Percentiles rank a stretch among this genome's conserved stretches.
Evolutionary conservation across 2,797 vertebrate genomes (phyloP).

Genomic region (Dallia pectoralis): DNA sequence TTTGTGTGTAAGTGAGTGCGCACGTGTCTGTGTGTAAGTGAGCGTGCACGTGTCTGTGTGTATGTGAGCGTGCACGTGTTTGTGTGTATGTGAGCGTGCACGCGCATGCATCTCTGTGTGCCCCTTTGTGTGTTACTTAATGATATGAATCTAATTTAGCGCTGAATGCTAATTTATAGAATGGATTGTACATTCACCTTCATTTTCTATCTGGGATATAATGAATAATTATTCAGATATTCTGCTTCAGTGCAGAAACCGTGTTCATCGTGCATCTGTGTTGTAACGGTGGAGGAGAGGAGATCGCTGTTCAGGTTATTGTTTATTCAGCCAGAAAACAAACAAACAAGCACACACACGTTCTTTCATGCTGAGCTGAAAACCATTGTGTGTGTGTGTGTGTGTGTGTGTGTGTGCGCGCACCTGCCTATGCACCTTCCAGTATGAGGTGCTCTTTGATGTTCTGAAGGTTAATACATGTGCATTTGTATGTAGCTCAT

Average conservation of each 20-base stretch:
- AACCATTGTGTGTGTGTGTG: conserved; percentile 7
- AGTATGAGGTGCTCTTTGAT: conserved; percentile 1
- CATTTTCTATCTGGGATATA: not conserved
- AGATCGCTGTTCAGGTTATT: not conserved
- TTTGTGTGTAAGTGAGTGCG: conserved; percentile 57
- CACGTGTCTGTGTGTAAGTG: no score
- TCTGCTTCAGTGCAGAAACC: not conserved
- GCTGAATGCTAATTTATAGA: not conserved
- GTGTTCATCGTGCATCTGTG: not conserved
- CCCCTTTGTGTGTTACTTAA: conserved; percentile 32
- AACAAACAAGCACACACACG: not conserved
- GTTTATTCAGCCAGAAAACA: not conserved
- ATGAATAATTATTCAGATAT: not conserved
- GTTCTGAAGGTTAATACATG: conserved; percentile 4
- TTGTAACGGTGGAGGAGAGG: not conserved
- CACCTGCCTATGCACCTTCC: not conserved
- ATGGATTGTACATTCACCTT: not conserved
- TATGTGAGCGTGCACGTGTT: conserved; percentile 52
- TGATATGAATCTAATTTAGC: conserved; percentile 50
- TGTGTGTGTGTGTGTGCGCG: conserved; percentile 17
- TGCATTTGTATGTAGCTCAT: conserved; percentile 1
- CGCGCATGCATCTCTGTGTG: conserved; percentile 8
- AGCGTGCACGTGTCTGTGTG: no score
- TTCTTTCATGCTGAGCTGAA: not conserved
- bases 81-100: conserved; percentile 21